Evolutionary conservation across 2,888 invertebrate species (phyloP).

Genomic region (Ellobium chinense): DNA sequence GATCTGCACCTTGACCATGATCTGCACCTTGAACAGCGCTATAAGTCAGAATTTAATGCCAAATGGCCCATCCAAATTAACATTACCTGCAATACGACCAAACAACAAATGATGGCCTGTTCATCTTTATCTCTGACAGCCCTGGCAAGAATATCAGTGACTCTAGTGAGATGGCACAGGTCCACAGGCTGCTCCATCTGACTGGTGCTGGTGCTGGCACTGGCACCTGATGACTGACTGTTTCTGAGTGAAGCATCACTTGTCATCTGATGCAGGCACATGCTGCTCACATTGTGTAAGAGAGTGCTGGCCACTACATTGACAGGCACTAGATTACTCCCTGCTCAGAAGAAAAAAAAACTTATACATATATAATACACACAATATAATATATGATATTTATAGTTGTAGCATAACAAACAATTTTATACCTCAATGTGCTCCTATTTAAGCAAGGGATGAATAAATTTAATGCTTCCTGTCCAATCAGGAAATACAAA

Average conservation of each 20-base stretch:
- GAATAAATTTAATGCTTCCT: no score
- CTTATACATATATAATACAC: neutral
- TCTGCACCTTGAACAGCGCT: no score
- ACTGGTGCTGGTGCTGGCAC: neutral
- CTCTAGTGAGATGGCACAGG: constrained; percentile 67
- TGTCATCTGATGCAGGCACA: constrained; percentile 76
- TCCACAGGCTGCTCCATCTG: constrained; percentile 64
- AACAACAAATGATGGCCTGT: constrained; percentile 70
- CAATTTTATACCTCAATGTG: no score
- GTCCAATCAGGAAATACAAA: no score
- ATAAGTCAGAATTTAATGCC: no score
- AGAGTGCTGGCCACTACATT: constrained; percentile 66
- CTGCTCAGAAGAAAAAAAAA: neutral
- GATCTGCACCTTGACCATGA: no score
- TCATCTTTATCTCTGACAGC: constrained; percentile 67
- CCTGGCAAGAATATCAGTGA: constrained; percentile 74
- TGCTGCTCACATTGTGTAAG: constrained; percentile 75
- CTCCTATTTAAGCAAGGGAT: no score
- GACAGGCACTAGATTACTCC: constrained; percentile 33
- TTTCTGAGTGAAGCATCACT: constrained; percentile 63
- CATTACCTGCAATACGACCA: constrained; percentile 75
- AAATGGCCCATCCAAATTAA: no score
- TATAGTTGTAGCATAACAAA: no score
- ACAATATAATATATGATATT: no score
- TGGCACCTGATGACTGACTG: constrained; percentile 61